phyloP scores from a whole-genome alignment of 92 coral and sea anemone genomes.

The Hydrozoanthus gracilis region DNA sequence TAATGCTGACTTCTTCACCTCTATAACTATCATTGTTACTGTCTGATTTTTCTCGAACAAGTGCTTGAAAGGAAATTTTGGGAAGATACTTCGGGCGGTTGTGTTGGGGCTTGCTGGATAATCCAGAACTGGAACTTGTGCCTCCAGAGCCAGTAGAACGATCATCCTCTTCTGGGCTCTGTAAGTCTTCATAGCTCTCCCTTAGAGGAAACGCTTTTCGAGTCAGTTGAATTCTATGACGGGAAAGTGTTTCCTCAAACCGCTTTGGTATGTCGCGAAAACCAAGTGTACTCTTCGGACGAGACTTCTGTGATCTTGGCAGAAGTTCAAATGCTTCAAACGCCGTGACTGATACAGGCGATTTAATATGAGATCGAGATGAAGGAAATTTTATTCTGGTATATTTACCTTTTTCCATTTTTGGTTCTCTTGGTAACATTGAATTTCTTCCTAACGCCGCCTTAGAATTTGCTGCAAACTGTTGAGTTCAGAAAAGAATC shows the following conservation, averaged over 20 bases:
- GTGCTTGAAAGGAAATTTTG: constrained; percentile 23
- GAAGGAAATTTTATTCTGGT: too few species aligned
- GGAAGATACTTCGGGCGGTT: neutral
- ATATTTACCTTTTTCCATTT: too few species aligned
- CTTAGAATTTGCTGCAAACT: too few species aligned
- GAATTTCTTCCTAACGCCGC: too few species aligned
- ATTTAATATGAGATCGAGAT: too few species aligned
- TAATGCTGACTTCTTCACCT: neutral
- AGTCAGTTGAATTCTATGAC: constrained; percentile 65
- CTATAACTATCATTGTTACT: neutral
- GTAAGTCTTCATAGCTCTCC: neutral
- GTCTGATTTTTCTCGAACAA: constrained; percentile 6
- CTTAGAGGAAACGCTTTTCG: constrained; percentile 55
- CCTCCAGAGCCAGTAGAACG: neutral
- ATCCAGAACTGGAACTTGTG: neutral
- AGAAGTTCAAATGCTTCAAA: constrained; percentile 7
- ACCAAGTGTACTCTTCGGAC: constrained; percentile 21
- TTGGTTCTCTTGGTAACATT: too few species aligned
- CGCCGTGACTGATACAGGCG: neutral
- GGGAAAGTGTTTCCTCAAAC: constrained; percentile 67
- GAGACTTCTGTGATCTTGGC: constrained; percentile 1
- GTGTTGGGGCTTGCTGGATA: constrained; percentile 19
- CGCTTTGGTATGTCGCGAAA: constrained; percentile 58
- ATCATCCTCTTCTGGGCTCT: too few species aligned
- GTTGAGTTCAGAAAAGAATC: too few species aligned